Percentiles rank a stretch among this genome's conserved stretches.
These are phyloP conservation scores for Deilephila porcellus DNA, from an alignment of 2,888 invertebrate genomes.

Conservation along the genomic window DNA sequence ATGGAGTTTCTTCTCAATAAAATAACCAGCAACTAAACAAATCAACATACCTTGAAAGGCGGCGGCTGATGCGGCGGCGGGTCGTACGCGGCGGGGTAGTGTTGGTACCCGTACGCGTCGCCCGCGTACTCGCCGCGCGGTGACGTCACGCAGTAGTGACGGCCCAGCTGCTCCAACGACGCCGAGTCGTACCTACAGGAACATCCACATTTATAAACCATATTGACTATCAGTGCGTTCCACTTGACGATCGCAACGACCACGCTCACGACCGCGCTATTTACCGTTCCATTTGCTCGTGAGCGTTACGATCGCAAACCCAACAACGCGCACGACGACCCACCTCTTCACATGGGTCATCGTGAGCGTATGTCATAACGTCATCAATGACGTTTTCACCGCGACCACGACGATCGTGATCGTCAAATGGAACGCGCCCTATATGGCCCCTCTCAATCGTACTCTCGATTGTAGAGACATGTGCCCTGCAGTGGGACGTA, in stretches of 20 bases:
- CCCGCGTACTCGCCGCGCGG: conserved; percentile 80
- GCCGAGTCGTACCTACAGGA: conserved; percentile 76
- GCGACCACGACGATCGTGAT: too few relatives aligned
- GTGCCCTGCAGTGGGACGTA: neutral
- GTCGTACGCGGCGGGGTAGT: conserved; percentile 75
- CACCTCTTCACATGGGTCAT: too few relatives aligned
- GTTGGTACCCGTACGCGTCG: conserved; percentile 78
- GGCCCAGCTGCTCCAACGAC: conserved; percentile 76
- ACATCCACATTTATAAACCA: neutral
- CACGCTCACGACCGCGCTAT: too few relatives aligned
- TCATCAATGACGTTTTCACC: too few relatives aligned
- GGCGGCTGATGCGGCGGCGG: conserved; percentile 60
- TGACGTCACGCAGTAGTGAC: conserved; percentile 82
- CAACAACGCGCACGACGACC: too few relatives aligned
- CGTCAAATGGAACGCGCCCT: too few relatives aligned
- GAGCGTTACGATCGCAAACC: too few relatives aligned
- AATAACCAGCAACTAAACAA: neutral
- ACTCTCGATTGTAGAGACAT: neutral
- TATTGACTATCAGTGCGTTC: too few relatives aligned
- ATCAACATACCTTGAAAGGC: conserved; percentile 65
- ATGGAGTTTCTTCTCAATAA: neutral
- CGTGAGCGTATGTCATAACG: too few relatives aligned
- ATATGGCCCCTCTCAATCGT: neutral
- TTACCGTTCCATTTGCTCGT: too few relatives aligned
- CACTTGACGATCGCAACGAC: too few relatives aligned